These are phyloP conservation scores for Drosophila borborema DNA, from an alignment of 2,888 invertebrate species.

Conservation along the genomic window DNA sequence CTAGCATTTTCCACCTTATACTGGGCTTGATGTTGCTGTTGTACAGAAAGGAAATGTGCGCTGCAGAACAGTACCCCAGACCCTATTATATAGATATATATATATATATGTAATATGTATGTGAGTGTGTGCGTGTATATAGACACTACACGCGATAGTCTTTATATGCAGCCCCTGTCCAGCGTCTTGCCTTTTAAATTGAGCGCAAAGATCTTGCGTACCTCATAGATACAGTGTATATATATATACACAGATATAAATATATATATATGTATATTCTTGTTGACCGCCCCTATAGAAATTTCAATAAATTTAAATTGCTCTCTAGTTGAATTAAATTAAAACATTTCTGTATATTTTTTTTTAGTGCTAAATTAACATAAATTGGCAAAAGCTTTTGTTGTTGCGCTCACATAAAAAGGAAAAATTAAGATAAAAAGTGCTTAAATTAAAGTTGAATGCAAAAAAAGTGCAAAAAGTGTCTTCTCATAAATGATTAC, in stretches of 20 bases:
- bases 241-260: constrained; percentile 11
- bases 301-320: constrained; percentile 80
- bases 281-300: constrained; percentile 53
- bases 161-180: constrained; percentile 41
- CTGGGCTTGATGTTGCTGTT: constrained; percentile 36
- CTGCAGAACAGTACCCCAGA: constrained; percentile 47
- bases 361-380: constrained; percentile 76
- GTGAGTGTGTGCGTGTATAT: not conserved
- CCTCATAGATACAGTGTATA: constrained; percentile 49
- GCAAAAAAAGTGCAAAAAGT: constrained; percentile 20
- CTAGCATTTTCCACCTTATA: constrained; percentile 73
- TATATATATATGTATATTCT: constrained; percentile 20
- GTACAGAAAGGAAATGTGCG: constrained; percentile 66
- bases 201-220: constrained; percentile 62
- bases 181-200: constrained; percentile 51
- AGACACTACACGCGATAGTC: constrained; percentile 27
- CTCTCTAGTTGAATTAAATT: constrained; percentile 77
- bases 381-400: constrained; percentile 75
- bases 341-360: constrained; percentile 67
- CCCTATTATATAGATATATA: constrained; percentile 30
- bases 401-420: constrained; percentile 16
- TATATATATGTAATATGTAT: constrained; percentile 9
- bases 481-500: not conserved
- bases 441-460: constrained; percentile 29
- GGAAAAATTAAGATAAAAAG: constrained; percentile 16